Base-by-base conservation (phyloP, 2,888 invertebrate species). In the Diplolepis rosae region DNA sequence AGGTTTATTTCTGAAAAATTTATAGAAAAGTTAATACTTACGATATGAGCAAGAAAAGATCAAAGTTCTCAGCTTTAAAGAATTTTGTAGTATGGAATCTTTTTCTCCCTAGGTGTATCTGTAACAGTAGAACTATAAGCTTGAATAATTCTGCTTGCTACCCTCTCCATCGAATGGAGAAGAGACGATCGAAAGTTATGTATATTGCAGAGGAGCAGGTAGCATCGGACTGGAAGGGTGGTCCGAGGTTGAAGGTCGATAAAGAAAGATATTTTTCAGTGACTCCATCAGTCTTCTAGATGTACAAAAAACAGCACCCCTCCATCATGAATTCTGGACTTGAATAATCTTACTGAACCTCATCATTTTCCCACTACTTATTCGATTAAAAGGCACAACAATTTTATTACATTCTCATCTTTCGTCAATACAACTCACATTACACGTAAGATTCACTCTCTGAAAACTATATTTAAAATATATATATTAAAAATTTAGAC, bases 211-310 rank as follows among this genome's bases (percentile, higher is more conserved):
- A 65, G 61, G 7, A 75, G 77, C 74, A 77, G 75, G 77, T 75
- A 76, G 68, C 66, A 56, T 48, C 45, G 68, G 69, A 48, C 22
- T 22, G 48, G 32, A 45, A 28, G 68, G 56, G 50, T 32, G 11
- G 35, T 54, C 27, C 24, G 5, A 69, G 32, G 35, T 71, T 67
- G 78, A 74, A 77, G 77, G 74, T 77, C 77, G 77, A 79, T 80
- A 78, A 75, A 79, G 76, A 79, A 80, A 78, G 79, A 81, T 79
- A 81, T 79, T 79, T 80, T 80, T 79, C 79, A 74, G 71, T 61
- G 70, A 56, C 70, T 68, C 68, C 39, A 2, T 45, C 18, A 4
- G 9, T 45, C 45, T 45, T 45, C 18, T 18, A 3, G 45, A 45
- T 18, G 18, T 9, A 45, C 7, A 45, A 9, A 45, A 18, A 9